Evolutionary conservation across 2,888 invertebrate species (phyloP), one percentile per base, ranked within the genome.

Genomic region (Augiades crinisus): DNA sequence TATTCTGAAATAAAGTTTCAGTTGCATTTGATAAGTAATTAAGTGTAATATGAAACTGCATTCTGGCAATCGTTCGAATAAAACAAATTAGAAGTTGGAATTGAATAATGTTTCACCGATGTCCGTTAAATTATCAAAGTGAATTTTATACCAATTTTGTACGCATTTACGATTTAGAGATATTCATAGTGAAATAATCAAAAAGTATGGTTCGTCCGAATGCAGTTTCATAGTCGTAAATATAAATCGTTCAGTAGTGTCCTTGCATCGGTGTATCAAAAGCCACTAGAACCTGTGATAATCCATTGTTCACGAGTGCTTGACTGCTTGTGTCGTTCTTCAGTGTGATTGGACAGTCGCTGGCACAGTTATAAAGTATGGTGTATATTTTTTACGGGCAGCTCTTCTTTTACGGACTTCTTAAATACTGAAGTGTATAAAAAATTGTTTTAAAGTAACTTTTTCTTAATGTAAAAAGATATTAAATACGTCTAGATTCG

Each of bases 251-350:
- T 44, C 34, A 31, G 50, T 51, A 51, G 52, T 45, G 51, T 59
- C 50, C 56, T 54, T 22, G 46, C 47, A 41, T 67, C 66, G 64
- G 61, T 75, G 72, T 78, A 83, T 82, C 83, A 80, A 77, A 84
- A 81, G 75, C 81, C 75, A 84, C 73, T 84, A 83, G 85, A 75
- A 78, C 84, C 88, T 89, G 88, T 88, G 88, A 88, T 88, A 88
- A 84, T 75, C 77, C 75, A 72, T 75, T 71, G 75, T 70, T 80
- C 76, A 71, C 77, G 81, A 70, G 78, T 82, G 85, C 67, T 73
- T 74, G 80, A 64, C 70, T 80, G 81, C 72, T 75, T 78, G 78
- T 76, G 69, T 68, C 70, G 69, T 68, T 70, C 68, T 73, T 71
- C 75, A 61, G 80, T 73, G 81, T 81, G 81, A 66, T 72, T 73